Conservation (phyloP, 1,140 invertebrate species). For the Drosophila sechellia region DNA sequence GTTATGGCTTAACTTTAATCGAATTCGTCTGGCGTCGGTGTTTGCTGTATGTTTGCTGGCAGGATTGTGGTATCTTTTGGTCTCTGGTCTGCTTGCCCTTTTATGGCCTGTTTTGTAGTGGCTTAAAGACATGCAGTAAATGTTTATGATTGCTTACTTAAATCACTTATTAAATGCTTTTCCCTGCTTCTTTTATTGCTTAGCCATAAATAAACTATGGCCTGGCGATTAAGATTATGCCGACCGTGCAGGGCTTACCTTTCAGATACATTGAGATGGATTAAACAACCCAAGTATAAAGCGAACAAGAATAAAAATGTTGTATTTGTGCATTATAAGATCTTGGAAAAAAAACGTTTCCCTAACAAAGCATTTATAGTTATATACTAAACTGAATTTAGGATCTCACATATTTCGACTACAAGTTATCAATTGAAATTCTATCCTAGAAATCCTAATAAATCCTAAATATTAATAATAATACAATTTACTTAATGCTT, state of each 20-base stretch:
- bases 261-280: constrained; percentile 1
- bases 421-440: too few relatives aligned
- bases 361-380: too few relatives aligned
- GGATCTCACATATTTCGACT: too few relatives aligned
- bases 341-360: too few relatives aligned
- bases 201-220: constrained; percentile 38
- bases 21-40: constrained; percentile 66
- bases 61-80: constrained; percentile 8
- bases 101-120: constrained; percentile 53
- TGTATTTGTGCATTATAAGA: neutral
- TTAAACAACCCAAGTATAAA: constrained; percentile 9
- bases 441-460: too few relatives aligned
- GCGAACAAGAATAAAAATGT: constrained; percentile 13
- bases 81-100: constrained; percentile 44
- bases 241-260: neutral
- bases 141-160: constrained; percentile 69
- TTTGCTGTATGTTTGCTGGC: constrained; percentile 18
- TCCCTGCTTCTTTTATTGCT: constrained; percentile 39
- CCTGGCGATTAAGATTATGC: constrained; percentile 19
- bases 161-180: constrained; percentile 70
- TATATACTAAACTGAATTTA: too few relatives aligned
- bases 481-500: too few relatives aligned
- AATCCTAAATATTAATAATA: too few relatives aligned
- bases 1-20: constrained; percentile 78
- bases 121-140: constrained; percentile 63